A percentile compares a stretch with the other conserved stretches of the same genome.
Conservation (phyloP, 2,113 vertebrate species). For the Misgurnus mizolepis region DNA sequence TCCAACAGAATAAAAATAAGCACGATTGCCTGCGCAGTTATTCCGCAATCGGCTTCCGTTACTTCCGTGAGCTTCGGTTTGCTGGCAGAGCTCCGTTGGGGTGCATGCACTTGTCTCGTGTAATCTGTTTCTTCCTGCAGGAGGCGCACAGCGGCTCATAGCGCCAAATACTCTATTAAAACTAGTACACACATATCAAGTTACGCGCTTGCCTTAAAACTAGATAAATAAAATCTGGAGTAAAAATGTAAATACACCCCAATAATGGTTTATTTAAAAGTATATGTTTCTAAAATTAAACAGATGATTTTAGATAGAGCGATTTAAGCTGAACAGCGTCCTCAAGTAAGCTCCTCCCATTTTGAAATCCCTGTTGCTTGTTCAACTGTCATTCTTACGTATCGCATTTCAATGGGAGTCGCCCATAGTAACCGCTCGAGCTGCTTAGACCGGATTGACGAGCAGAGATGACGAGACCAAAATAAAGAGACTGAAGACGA, state of each 20-base stretch:
- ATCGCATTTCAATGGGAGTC: background rate
- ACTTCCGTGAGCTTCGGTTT: background rate
- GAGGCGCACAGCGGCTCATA: background rate
- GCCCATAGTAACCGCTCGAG: slow-evolving; percentile 9
- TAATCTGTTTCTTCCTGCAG: background rate
- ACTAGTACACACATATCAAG: background rate
- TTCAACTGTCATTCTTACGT: background rate
- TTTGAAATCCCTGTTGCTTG: accelerated
- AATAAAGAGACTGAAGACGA: background rate
- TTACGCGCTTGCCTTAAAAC: too few relatives aligned
- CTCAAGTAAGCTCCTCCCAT: background rate
- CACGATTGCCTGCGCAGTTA: background rate
- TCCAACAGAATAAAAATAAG: too few relatives aligned
- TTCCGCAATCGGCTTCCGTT: background rate
- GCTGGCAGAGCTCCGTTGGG: too few relatives aligned
- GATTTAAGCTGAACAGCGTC: background rate
- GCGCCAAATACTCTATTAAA: too few relatives aligned
- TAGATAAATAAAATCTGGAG: background rate
- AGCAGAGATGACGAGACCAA: background rate
- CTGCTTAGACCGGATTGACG: background rate
- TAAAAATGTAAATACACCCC: too few relatives aligned
- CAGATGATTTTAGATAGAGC: too few relatives aligned
- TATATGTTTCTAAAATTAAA: too few relatives aligned
- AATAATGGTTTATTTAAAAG: too few relatives aligned
- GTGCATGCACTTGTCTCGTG: background rate